Base-by-base conservation (phyloP, 2,797 vertebrate genomes). In the Rhinichthys osculus region DNA sequence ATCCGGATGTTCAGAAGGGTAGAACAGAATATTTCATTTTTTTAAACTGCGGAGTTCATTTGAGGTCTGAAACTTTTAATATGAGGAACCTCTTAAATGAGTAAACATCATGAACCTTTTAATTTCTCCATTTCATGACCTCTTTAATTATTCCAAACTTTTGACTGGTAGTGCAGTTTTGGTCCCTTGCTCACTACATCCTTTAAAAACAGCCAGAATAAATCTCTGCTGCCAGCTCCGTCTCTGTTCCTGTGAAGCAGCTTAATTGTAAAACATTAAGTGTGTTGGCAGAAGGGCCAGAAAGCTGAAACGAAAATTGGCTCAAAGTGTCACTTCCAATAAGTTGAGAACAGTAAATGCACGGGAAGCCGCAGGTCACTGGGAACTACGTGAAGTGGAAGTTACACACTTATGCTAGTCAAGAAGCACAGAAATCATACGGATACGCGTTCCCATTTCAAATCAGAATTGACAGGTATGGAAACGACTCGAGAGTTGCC, bases 281-380 rank as follows among this genome's bases (percentile, higher is more conserved):
- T 57, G 59, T 21, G 44, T 38, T 54, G 77, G 59, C 78, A 59
- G 23, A 81, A 64, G 70, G 42, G 30, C 42, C 6, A 19, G 78
- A 57, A 80, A 74, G 47, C 21, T 9, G 44, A 74, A 66, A 38
- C 35, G 16, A 40, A 84, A 85, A 85, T 81, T 78, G 69, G 50
- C 78, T 76, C 23, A 52, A 59, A 42, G 64, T 77, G 85, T 88
- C 84, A 84, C 70, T 70, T 86, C 52, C 54, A 67, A 81, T 86
- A 62, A 85, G 78, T n/a, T 19, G 19, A 83, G 64, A 66, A 72
- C 54, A 30, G 78, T 59, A 78, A 62, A 73, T 54, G 62, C 76
- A 66, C 21, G 5, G 40, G 21, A 62, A 71, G 82, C 77, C 21
- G 7, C 72, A 35, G 78, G 71, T 81, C 33, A 44, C 14, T 27